phyloP scores from a whole-genome alignment of 2,888 invertebrate species.

The Heliconius aoede region DNA sequence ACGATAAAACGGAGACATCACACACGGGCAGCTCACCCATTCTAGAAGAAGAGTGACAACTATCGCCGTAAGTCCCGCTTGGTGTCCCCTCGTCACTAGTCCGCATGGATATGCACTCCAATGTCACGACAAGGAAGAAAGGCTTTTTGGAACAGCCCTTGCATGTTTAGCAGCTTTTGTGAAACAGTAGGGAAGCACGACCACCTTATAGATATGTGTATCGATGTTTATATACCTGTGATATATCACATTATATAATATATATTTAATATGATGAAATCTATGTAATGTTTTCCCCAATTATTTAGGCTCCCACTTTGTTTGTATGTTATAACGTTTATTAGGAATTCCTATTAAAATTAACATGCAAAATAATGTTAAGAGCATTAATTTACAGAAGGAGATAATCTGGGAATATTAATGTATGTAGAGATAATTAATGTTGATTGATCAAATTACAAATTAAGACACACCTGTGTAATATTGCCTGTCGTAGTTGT shows the following conservation, averaged over 20 bases:
- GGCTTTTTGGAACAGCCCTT: slow-evolving; percentile 78
- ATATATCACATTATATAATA: no score
- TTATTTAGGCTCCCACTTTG: slow-evolving; percentile 7
- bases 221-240: slow-evolving; percentile 55
- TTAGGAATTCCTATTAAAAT: not conserved
- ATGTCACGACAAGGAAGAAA: slow-evolving; percentile 65
- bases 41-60: slow-evolving; percentile 74
- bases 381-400: slow-evolving; percentile 1
- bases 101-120: slow-evolving; percentile 76
- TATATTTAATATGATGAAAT: slow-evolving; percentile 36
- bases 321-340: not conserved
- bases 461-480: slow-evolving; percentile 30
- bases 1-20: slow-evolving; percentile 63
- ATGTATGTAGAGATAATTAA: slow-evolving; percentile 17
- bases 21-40: slow-evolving; percentile 59
- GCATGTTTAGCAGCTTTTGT: slow-evolving; percentile 82
- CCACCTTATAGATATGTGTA: slow-evolving; percentile 71
- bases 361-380: not conserved
- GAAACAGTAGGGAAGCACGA: slow-evolving; percentile 74
- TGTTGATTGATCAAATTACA: slow-evolving; percentile 29
- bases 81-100: slow-evolving; percentile 79
- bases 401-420: not conserved
- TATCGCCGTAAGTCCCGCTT: slow-evolving; percentile 75
- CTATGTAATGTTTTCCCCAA: slow-evolving; percentile 31
- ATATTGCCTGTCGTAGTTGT: not conserved